Evolutionary conservation across 2,113 vertebrate genomes (phyloP).

Genomic region (Pleuronectes platessa): DNA sequence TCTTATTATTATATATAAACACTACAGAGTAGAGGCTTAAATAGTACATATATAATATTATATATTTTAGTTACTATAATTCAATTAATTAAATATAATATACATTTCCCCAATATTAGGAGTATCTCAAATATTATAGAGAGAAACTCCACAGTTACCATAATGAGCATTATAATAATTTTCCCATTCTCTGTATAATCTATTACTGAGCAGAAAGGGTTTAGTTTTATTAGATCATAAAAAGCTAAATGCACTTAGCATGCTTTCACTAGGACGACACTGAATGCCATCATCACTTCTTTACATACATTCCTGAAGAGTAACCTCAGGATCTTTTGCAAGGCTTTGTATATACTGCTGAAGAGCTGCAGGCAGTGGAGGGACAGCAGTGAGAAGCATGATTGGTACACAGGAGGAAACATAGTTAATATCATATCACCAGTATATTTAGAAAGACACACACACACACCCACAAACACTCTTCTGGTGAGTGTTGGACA

Average conservation of each 20-base stretch:
- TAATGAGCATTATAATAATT: neutral
- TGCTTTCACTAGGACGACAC: conserved; percentile 22
- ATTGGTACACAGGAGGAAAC: neutral
- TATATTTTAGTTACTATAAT: too few species aligned
- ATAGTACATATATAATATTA: too few species aligned
- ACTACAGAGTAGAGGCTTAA: too few species aligned
- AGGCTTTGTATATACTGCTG: conserved; percentile 76
- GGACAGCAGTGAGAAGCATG: conserved; percentile 27
- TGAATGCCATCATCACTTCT: conserved; percentile 33
- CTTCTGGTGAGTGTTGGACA: too few species aligned
- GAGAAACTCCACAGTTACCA: neutral
- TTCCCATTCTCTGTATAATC: neutral
- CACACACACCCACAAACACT: too few species aligned
- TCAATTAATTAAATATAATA: too few species aligned
- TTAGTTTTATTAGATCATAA: neutral
- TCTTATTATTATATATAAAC: too few species aligned
- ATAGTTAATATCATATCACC: neutral
- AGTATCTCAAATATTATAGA: neutral
- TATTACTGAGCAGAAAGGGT: neutral
- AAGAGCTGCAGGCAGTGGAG: conserved; percentile 69
- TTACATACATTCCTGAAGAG: conserved; percentile 79
- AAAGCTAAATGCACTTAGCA: neutral
- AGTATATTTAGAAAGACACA: neutral
- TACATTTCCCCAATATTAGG: neutral
- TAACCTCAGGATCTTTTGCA: conserved; percentile 77